Percentiles rank a stretch among this genome's conserved stretches.
Conservation (phyloP, 2,888 invertebrate genomes). For the Neria commutata region DNA sequence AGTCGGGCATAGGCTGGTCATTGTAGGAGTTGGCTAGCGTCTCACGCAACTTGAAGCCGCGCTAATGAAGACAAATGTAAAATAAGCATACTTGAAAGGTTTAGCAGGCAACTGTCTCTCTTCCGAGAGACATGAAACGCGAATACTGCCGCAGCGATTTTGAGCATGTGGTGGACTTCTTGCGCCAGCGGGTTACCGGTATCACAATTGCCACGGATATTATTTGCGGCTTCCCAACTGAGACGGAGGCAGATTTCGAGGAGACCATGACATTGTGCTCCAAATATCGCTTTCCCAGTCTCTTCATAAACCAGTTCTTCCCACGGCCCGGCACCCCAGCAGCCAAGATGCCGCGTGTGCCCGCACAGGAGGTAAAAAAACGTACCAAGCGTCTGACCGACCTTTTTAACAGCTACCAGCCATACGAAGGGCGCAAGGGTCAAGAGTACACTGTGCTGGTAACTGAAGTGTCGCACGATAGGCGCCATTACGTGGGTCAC, state of each 20-base stretch:
- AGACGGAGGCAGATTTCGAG: constrained; percentile 87
- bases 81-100: too few species aligned
- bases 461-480: constrained; percentile 92
- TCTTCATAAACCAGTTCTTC: constrained; percentile 98
- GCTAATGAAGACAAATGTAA: constrained; percentile 64
- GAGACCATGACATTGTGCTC: constrained; percentile 83
- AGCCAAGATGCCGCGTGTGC: constrained; percentile 83
- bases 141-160: constrained; percentile 93
- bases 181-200: constrained; percentile 82
- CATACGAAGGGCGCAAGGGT: constrained; percentile 74
- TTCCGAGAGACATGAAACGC: constrained; percentile 93
- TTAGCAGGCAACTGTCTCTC: too few species aligned
- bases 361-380: constrained; percentile 85
- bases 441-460: constrained; percentile 76
- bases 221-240: constrained; percentile 98
- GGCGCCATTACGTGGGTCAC: constrained; percentile 89
- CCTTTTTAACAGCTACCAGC: constrained; percentile 86
- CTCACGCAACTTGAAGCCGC: constrained; percentile 91
- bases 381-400: constrained; percentile 88
- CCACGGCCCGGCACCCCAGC: constrained; percentile 96
- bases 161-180: constrained; percentile 83
- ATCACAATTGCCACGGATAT: constrained; percentile 97
- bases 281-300: constrained; percentile 87
- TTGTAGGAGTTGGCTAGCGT: constrained; percentile 83
- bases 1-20: constrained; percentile 87